Conservation (phyloP, 2,888 invertebrate species). For the Macrosiphum euphorbiae region DNA sequence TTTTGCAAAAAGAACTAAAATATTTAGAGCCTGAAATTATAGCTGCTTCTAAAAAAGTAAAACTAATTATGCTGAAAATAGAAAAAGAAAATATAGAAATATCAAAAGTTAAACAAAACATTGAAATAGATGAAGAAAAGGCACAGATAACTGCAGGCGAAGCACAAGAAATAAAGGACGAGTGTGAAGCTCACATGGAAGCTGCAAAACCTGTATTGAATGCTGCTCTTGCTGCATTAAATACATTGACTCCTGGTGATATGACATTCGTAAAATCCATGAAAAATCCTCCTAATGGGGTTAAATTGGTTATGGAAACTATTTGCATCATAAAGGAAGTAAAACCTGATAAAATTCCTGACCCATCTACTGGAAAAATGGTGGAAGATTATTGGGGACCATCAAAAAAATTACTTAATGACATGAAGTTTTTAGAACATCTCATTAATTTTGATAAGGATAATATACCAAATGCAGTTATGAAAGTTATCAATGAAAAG, state of each 20-base stretch:
- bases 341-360: constrained; percentile 89
- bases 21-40: constrained; percentile 90
- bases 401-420: constrained; percentile 88
- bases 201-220: constrained; percentile 96
- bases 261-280: constrained; percentile 91
- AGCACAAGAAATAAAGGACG: constrained; percentile 96
- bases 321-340: constrained; percentile 93
- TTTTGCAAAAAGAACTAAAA: constrained; percentile 91
- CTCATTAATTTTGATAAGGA: constrained; percentile 93
- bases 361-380: constrained; percentile 81
- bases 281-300: constrained; percentile 94
- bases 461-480: constrained; percentile 86
- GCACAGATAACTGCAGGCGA: constrained; percentile 95
- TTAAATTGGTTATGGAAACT: constrained; percentile 94
- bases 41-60: constrained; percentile 80
- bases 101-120: constrained; percentile 92
- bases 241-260: constrained; percentile 88
- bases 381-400: constrained; percentile 95
- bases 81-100: constrained; percentile 39
- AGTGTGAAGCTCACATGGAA: constrained; percentile 95
- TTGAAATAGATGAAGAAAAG: constrained; percentile 93
- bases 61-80: constrained; percentile 34
- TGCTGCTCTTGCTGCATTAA: constrained; percentile 88
- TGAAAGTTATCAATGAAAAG: constrained; percentile 85
- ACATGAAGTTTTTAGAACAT: constrained; percentile 91